These are phyloP conservation scores for Fregetta grallaria DNA, from an alignment of 2,113 vertebrate genomes.

Conservation along the genomic window DNA sequence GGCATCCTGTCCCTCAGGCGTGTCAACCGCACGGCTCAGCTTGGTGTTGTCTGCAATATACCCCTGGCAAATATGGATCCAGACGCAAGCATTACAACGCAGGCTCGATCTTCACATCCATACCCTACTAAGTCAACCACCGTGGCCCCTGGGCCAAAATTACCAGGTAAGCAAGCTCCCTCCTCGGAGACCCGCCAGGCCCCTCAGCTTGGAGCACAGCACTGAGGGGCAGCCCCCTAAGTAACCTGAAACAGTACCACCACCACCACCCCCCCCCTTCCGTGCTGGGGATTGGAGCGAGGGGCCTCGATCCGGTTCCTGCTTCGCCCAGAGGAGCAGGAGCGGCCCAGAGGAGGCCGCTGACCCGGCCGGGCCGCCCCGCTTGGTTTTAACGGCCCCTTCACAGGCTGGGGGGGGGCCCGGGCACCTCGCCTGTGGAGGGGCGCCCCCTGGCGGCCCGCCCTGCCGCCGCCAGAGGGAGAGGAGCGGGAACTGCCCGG, in stretches of 20 bases:
- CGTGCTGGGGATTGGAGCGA: too few relatives aligned
- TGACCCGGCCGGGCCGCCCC: rapidly evolving
- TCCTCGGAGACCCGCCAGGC: neutral
- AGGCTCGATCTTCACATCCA: neutral
- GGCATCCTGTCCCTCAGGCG: too few relatives aligned
- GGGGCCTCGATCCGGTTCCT: too few relatives aligned
- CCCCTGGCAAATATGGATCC: neutral
- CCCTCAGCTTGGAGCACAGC: neutral
- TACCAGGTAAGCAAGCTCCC: neutral
- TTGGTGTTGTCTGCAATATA: too few relatives aligned
- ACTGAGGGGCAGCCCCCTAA: neutral
- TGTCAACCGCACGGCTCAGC: too few relatives aligned
- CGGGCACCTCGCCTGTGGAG: neutral
- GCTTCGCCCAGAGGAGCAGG: too few relatives aligned
- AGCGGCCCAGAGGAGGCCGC: too few relatives aligned
- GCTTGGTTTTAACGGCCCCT: too few relatives aligned
- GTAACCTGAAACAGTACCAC: neutral
- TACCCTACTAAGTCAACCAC: neutral
- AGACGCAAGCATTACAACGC: rapidly evolving
- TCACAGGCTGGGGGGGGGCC: neutral
- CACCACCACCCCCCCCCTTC: too few relatives aligned
- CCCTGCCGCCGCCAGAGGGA: neutral
- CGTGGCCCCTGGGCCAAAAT: too few relatives aligned
- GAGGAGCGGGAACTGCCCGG: neutral
- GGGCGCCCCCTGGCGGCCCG: neutral